A percentile compares a stretch with the other conserved stretches of the same genome.
Conservation (phyloP, 2,888 invertebrate species). For the Phania funesta region DNA sequence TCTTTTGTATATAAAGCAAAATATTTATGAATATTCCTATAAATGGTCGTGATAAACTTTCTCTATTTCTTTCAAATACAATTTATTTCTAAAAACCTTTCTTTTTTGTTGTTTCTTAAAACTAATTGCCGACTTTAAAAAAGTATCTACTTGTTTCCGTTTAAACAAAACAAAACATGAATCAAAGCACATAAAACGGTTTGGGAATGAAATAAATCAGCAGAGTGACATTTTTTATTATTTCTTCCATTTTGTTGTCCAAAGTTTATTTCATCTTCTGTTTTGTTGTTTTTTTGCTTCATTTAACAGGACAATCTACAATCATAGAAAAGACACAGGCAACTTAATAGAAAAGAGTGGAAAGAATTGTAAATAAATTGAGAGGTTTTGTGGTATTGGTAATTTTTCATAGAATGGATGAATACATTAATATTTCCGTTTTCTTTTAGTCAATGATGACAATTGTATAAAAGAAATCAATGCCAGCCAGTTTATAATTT, state of each 20-base stretch:
- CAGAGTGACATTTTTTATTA: constrained; percentile 3
- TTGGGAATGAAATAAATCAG: too few species aligned
- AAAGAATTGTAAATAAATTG: constrained; percentile 8
- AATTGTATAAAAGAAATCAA: neutral
- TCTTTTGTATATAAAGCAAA: too few species aligned
- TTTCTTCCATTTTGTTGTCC: neutral
- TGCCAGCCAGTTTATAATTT: neutral
- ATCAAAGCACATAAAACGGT: too few species aligned
- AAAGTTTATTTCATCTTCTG: neutral
- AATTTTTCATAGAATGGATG: constrained; percentile 39
- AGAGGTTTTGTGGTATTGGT: neutral
- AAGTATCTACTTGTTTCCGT: neutral
- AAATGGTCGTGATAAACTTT: too few species aligned
- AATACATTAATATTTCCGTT: constrained; percentile 50
- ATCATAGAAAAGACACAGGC: neutral
- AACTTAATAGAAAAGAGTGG: neutral
- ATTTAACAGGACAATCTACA: constrained; percentile 10
- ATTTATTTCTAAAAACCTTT: too few species aligned
- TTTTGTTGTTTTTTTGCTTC: neutral
- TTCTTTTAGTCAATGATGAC: constrained; percentile 22
- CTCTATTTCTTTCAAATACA: too few species aligned
- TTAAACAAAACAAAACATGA: neutral
- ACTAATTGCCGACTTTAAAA: too few species aligned
- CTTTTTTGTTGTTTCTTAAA: too few species aligned
- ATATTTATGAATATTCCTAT: too few species aligned